A percentile compares a stretch with the other conserved stretches of the same genome.
These are phyloP conservation scores for Muscicapa comitata DNA, from an alignment of 2,797 vertebrate species.

Conservation along the genomic window DNA sequence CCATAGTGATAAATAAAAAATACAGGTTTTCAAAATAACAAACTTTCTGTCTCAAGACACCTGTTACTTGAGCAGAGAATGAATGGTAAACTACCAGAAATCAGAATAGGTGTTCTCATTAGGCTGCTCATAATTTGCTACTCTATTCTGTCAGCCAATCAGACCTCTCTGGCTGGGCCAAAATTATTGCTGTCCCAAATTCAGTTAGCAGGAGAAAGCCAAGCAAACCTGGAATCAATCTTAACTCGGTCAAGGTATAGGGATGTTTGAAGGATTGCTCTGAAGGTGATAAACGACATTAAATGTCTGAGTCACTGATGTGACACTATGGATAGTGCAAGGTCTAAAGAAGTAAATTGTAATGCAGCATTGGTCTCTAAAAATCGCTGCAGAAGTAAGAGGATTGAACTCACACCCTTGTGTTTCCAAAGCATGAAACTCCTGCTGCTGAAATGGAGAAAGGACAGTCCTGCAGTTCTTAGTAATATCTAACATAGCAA, in stretches of 20 bases:
- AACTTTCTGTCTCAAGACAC: slow-evolving; percentile 36
- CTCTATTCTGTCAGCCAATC: not conserved
- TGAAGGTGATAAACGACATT: not conserved
- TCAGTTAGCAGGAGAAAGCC: not conserved
- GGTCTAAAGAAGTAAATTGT: not conserved
- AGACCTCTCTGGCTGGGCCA: not conserved
- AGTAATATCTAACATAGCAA: not conserved
- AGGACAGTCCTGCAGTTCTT: not conserved
- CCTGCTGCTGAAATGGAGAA: not conserved
- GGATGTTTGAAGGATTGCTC: not conserved
- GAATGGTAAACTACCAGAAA: slow-evolving; percentile 44
- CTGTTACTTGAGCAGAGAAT: slow-evolving; percentile 25
- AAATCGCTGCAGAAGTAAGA: not conserved
- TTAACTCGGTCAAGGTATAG: not conserved
- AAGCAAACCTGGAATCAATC: not conserved
- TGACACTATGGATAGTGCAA: not conserved
- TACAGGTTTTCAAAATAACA: slow-evolving; percentile 39
- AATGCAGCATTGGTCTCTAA: not conserved
- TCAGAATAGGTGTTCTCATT: not conserved
- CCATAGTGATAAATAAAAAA: slow-evolving; percentile 43
- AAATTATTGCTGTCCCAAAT: not conserved
- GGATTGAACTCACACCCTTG: not conserved
- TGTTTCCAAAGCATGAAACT: not conserved
- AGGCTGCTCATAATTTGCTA: slow-evolving; percentile 5
- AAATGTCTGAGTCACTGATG: not conserved